A percentile compares a stretch with the other conserved stretches of the same genome.
Evolutionary conservation across 2,797 vertebrate species (phyloP).

Genomic region (Hephaestus fuliginosus): DNA sequence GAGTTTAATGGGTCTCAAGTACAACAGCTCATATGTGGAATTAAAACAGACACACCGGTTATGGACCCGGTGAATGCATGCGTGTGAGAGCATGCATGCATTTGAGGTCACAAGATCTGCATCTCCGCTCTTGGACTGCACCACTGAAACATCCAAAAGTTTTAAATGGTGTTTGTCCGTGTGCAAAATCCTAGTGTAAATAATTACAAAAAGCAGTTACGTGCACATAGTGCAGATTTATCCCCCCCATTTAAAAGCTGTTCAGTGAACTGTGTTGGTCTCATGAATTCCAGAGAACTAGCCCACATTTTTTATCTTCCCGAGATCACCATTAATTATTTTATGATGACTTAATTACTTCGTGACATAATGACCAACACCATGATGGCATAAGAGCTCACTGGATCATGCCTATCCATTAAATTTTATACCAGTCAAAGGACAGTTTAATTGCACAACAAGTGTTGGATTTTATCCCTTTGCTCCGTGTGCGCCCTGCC

Average conservation of each 20-base stretch:
- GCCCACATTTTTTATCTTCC: background rate
- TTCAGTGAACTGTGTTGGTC: slow-evolving; percentile 13
- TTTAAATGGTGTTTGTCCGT: background rate
- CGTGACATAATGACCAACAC: slow-evolving; percentile 31
- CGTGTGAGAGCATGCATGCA: background rate
- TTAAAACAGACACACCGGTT: slow-evolving; percentile 45
- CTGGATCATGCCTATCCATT: slow-evolving; percentile 33
- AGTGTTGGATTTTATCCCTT: slow-evolving; percentile 42
- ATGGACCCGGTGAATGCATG: slow-evolving; percentile 18
- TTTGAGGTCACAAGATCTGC: background rate
- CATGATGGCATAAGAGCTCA: slow-evolving; percentile 24
- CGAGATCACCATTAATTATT: slow-evolving; percentile 39
- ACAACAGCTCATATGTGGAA: slow-evolving; percentile 58
- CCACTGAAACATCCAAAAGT: background rate
- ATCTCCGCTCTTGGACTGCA: background rate
- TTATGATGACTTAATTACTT: slow-evolving; percentile 51
- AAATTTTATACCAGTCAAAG: slow-evolving; percentile 34
- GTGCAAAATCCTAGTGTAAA: background rate
- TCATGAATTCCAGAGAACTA: background rate
- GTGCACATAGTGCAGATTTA: background rate
- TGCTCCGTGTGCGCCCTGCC: slow-evolving; percentile 22
- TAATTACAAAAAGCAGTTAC: background rate
- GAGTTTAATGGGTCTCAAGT: slow-evolving; percentile 70
- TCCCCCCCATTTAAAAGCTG: background rate
- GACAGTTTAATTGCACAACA: slow-evolving; percentile 48